Percentiles rank a stretch among this genome's conserved stretches.
Evolutionary conservation across 1,140 invertebrate species (phyloP).

Genomic region (Nephotettix cincticeps): DNA sequence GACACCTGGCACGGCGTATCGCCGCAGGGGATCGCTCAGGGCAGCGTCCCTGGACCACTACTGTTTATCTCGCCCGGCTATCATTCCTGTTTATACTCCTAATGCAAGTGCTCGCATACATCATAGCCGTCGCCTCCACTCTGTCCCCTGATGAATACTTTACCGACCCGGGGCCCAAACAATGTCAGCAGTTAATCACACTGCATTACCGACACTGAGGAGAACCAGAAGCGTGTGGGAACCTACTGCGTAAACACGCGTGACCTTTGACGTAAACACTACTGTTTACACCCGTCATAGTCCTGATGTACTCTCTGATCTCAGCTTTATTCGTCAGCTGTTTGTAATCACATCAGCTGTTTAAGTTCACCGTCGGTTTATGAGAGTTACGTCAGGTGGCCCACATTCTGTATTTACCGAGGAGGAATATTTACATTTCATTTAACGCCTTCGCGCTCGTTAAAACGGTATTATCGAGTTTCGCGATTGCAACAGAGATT

Average conservation of each 20-base stretch:
- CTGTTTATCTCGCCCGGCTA: too few relatives aligned
- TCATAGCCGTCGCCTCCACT: background rate
- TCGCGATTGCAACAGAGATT: background rate
- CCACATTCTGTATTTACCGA: too few relatives aligned
- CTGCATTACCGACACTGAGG: background rate
- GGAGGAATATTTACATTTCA: slow-evolving; percentile 17
- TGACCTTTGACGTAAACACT: too few relatives aligned
- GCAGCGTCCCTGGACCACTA: too few relatives aligned
- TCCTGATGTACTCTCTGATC: too few relatives aligned
- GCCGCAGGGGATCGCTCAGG: too few relatives aligned
- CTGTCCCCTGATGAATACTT: slow-evolving; percentile 8
- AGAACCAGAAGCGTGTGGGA: background rate
- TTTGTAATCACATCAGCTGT: too few relatives aligned
- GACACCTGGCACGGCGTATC: too few relatives aligned
- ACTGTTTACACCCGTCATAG: too few relatives aligned
- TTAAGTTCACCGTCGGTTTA: too few relatives aligned
- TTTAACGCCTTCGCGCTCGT: background rate
- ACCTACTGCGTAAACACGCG: background rate
- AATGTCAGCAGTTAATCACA: slow-evolving; percentile 2
- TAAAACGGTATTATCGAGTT: background rate
- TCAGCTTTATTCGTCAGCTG: too few relatives aligned
- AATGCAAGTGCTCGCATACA: background rate
- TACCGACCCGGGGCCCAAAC: background rate
- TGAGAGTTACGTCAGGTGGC: too few relatives aligned
- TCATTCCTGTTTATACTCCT: slow-evolving; percentile 1